Evolutionary conservation across 2,797 vertebrate species (phyloP).

Genomic region (Phrynocephalus vlangalii): DNA sequence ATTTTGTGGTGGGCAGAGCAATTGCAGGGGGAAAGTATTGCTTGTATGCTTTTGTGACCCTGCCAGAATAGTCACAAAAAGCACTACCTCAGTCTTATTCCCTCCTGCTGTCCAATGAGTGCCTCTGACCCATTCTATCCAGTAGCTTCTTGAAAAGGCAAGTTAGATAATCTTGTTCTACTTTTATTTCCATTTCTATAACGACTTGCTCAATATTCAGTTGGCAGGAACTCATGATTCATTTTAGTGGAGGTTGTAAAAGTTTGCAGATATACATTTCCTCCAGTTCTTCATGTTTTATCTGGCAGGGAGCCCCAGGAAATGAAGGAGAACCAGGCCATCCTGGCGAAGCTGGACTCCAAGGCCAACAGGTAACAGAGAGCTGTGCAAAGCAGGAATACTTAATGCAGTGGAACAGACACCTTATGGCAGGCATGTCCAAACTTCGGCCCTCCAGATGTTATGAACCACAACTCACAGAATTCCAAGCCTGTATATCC

Average conservation of each 20-base stretch:
- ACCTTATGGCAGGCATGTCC: too few relatives aligned
- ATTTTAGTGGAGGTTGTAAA: background rate
- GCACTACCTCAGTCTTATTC: background rate
- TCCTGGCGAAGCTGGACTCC: slow-evolving; percentile 76
- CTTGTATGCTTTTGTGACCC: background rate
- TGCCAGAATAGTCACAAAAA: background rate
- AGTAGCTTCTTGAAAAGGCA: background rate
- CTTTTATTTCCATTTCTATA: background rate
- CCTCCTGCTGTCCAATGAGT: background rate
- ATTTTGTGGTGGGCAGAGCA: background rate
- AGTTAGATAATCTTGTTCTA: background rate
- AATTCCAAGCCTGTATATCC: too few relatives aligned
- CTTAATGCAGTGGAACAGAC: background rate
- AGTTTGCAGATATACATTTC: background rate
- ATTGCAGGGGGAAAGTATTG: background rate
- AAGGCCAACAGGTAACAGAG: slow-evolving; percentile 80
- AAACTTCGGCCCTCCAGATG: too few relatives aligned
- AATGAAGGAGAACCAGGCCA: slow-evolving; percentile 74
- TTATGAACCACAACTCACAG: too few relatives aligned
- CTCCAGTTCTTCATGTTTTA: slow-evolving; percentile 1
- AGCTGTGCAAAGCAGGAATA: background rate
- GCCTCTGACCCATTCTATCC: background rate
- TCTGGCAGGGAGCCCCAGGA: slow-evolving; percentile 80
- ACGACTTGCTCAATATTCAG: background rate
- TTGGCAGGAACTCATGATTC: background rate